Conservation (phyloP, 2,888 invertebrate genomes). For the Epistrophe eligans region DNA sequence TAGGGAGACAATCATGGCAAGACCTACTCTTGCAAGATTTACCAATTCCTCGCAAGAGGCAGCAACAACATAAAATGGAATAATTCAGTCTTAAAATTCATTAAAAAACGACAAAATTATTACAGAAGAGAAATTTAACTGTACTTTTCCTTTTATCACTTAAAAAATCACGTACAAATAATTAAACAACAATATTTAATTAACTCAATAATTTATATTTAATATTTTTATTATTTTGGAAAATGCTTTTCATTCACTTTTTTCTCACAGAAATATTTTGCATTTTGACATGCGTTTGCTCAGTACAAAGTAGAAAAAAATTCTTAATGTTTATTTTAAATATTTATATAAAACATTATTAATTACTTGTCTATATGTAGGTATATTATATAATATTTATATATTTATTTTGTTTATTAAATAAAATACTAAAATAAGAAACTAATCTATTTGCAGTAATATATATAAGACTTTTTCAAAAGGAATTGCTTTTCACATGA, state of each 20-base stretch:
- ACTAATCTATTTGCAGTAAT: slow-evolving; percentile 51
- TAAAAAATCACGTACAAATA: too few relatives aligned
- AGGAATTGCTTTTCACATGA: slow-evolving; percentile 73
- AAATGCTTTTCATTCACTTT: slow-evolving; percentile 61
- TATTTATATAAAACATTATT: background rate
- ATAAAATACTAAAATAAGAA: background rate
- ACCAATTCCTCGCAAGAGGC: too few relatives aligned
- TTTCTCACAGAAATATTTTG: slow-evolving; percentile 58
- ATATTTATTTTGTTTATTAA: slow-evolving; percentile 3
- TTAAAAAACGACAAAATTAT: too few relatives aligned
- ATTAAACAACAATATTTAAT: background rate
- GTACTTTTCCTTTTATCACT: too few relatives aligned
- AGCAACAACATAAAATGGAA: too few relatives aligned
- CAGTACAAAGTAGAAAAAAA: slow-evolving; percentile 74
- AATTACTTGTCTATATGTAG: background rate
- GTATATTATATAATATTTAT: background rate
- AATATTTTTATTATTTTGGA: slow-evolving; percentile 57
- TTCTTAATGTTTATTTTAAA: slow-evolving; percentile 48
- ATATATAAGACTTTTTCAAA: slow-evolving; percentile 39
- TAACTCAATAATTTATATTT: slow-evolving; percentile 30
- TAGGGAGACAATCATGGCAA: too few relatives aligned
- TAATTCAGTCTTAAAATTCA: too few relatives aligned
- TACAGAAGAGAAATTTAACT: too few relatives aligned
- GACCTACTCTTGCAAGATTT: too few relatives aligned
- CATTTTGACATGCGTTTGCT: slow-evolving; percentile 66